A percentile compares a stretch with the other conserved stretches of the same genome.
Conservation (phyloP, 2,797 vertebrate species). For the Acipenser oxyrinchus region DNA sequence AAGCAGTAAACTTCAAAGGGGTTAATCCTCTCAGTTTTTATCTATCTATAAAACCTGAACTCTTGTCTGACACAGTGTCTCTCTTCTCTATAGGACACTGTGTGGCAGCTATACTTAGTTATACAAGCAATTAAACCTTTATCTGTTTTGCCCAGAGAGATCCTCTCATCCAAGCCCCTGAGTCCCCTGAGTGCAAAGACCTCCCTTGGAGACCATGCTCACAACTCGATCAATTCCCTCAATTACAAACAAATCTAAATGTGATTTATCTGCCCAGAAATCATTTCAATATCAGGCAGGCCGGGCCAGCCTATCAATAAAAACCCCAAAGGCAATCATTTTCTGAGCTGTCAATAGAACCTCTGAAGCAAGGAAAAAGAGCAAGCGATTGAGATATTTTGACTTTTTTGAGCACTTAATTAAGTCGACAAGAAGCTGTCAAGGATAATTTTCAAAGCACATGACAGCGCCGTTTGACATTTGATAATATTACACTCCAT, state of each 20-base stretch:
- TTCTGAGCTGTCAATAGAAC: constrained; percentile 81
- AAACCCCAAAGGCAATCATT: constrained; percentile 86
- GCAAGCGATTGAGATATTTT: constrained; percentile 78
- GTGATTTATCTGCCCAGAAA: constrained; percentile 98
- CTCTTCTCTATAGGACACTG: not conserved
- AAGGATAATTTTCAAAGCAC: constrained; percentile 93
- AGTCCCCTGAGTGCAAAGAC: constrained; percentile 41
- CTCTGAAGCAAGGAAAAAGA: constrained; percentile 79
- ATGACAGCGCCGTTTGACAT: constrained; percentile 84
- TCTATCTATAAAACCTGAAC: not conserved
- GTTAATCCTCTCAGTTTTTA: not conserved
- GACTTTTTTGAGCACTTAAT: constrained; percentile 90
- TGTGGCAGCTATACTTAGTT: constrained; percentile 19
- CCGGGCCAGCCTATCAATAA: constrained; percentile 76
- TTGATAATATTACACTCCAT: constrained; percentile 98
- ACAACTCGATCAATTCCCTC: constrained; percentile 84
- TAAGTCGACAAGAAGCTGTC: constrained; percentile 98
- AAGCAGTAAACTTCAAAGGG: not conserved
- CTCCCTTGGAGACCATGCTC: constrained; percentile 67
- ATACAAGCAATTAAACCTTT: constrained; percentile 50
- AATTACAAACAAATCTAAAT: constrained; percentile 99
- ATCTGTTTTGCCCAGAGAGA: constrained; percentile 36
- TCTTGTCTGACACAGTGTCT: not conserved
- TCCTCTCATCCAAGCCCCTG: constrained; percentile 43
- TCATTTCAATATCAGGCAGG: constrained; percentile 93